A percentile compares a stretch with the other conserved stretches of the same genome.
These are phyloP conservation scores for Leptinotarsa tumamoca DNA, from an alignment of 2,888 invertebrate genomes.

Conservation along the genomic window DNA sequence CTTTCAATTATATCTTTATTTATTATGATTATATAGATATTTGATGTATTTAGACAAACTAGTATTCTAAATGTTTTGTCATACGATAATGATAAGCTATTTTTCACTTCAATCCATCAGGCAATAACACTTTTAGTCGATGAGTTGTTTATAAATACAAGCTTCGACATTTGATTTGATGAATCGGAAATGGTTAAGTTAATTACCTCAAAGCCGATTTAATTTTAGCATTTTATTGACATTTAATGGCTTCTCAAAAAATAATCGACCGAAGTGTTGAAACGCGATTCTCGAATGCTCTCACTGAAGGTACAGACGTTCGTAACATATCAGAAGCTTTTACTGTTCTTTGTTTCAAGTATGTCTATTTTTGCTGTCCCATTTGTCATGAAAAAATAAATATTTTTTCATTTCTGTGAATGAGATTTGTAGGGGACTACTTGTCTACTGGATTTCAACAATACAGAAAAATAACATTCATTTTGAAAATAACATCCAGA, in stretches of 20 bases:
- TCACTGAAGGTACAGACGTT: background rate
- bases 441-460: no score
- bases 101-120: background rate
- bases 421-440: background rate
- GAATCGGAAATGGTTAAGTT: slow-evolving; percentile 20
- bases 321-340: background rate
- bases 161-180: slow-evolving; percentile 13
- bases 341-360: background rate
- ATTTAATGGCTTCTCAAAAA: slow-evolving; percentile 46
- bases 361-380: background rate
- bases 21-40: no score
- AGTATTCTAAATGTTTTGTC: background rate
- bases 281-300: slow-evolving; percentile 29
- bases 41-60: no score
- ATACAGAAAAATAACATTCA: no score
- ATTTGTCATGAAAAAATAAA: background rate
- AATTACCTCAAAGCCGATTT: slow-evolving; percentile 33
- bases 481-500: no score
- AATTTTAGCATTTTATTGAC: slow-evolving; percentile 50
- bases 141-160: background rate
- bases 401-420: background rate
- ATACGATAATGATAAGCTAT: background rate
- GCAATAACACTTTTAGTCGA: background rate
- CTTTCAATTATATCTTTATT: no score
- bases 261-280: slow-evolving; percentile 46